Percentiles rank a stretch among this genome's conserved stretches.
Evolutionary conservation across 1,140 invertebrate genomes (phyloP).

Genomic region (Aphaenogaster ashmeadi): DNA sequence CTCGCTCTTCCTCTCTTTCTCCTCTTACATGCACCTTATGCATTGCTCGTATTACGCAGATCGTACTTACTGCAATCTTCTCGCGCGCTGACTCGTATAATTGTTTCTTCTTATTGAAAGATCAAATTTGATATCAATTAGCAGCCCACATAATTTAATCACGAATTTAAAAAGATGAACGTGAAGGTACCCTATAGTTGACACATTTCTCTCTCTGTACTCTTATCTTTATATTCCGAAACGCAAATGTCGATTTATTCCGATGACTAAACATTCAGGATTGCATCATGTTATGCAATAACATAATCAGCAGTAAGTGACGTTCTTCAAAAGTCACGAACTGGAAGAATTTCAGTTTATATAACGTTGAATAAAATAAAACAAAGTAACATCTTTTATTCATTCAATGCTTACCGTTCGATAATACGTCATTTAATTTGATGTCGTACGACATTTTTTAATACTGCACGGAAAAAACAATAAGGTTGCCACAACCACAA

Average conservation of each 20-base stretch:
- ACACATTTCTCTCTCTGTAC: background rate
- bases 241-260: constrained; percentile 25
- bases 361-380: constrained; percentile 7
- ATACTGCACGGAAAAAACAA: no score
- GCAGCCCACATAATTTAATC: background rate
- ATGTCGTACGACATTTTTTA: background rate
- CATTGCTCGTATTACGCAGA: constrained; percentile 7
- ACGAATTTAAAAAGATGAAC: background rate
- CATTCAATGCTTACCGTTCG: background rate
- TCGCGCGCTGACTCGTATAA: constrained; percentile 17
- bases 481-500: no score
- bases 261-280: constrained; percentile 45
- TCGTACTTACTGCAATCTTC: constrained; percentile 40
- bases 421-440: background rate
- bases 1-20: background rate
- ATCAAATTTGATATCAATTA: constrained; percentile 25
- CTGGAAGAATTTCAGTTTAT: constrained; percentile 7
- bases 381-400: background rate
- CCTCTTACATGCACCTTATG: background rate
- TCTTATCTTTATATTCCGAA: background rate
- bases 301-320: background rate
- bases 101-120: constrained; percentile 40
- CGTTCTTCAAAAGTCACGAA: background rate
- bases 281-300: constrained; percentile 17
- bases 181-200: background rate